Percentiles rank a stretch among this genome's conserved stretches.
Conservation (phyloP, 2,888 invertebrate species). For the Celastrina argiolus region DNA sequence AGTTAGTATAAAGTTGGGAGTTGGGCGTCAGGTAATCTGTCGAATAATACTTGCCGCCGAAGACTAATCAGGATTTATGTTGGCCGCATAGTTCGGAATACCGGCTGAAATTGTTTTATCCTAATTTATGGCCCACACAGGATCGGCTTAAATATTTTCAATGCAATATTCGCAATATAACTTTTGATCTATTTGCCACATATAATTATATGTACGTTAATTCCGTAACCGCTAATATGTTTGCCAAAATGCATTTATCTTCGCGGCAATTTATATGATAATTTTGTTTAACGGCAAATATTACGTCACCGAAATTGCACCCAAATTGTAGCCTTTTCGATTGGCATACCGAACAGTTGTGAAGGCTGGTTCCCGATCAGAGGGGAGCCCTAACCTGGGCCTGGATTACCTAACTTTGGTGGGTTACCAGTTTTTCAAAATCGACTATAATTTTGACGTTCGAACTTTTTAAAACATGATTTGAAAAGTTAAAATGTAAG, state of each 20-base stretch:
- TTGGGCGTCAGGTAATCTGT: constrained; percentile 40
- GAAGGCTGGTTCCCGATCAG: too few relatives aligned
- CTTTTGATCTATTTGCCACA: constrained; percentile 21
- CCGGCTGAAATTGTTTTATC: constrained; percentile 69
- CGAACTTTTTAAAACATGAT: too few relatives aligned
- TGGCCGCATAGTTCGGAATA: constrained; percentile 60
- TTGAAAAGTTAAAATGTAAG: too few relatives aligned
- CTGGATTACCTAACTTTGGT: too few relatives aligned
- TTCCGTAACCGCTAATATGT: constrained; percentile 31
- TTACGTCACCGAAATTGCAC: constrained; percentile 21
- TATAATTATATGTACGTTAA: constrained; percentile 22
- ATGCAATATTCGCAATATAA: constrained; percentile 42
- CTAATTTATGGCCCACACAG: constrained; percentile 63
- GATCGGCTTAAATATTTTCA: constrained; percentile 57
- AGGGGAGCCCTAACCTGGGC: too few relatives aligned
- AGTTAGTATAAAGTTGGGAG: constrained; percentile 8
- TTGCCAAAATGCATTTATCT: constrained; percentile 24
- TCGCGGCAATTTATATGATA: constrained; percentile 15
- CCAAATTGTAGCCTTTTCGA: constrained; percentile 5
- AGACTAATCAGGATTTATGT: constrained; percentile 66
- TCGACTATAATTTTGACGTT: too few relatives aligned
- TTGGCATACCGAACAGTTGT: too few relatives aligned
- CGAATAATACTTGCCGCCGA: constrained; percentile 35
- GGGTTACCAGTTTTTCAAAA: too few relatives aligned
- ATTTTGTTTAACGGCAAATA: constrained; percentile 13